Evolutionary conservation across 2,113 vertebrate genomes (phyloP).

Genomic region (Paramisgurnus dabryanus): DNA sequence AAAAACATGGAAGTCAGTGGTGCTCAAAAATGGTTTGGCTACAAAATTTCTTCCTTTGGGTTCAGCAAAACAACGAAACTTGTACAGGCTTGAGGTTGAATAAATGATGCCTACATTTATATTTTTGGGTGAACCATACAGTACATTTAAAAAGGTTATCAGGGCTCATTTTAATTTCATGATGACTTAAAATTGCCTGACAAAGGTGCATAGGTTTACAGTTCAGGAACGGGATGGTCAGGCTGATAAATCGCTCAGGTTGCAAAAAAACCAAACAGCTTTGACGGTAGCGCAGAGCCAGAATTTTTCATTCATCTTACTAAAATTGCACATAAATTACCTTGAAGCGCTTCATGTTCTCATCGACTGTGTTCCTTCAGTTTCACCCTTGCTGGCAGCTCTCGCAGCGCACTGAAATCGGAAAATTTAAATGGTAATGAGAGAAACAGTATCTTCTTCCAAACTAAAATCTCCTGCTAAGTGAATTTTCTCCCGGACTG

Average conservation of each 20-base stretch:
- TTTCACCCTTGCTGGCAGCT: conserved; percentile 49
- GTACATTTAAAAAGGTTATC: not conserved
- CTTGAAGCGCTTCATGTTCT: conserved; percentile 26
- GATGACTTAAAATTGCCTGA: conserved; percentile 21
- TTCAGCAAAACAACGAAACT: no score
- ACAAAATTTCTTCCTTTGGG: no score
- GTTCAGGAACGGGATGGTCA: conserved; percentile 31
- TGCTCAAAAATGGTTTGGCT: no score
- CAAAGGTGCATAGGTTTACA: conserved; percentile 40
- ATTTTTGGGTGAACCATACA: no score
- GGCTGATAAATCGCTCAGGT: conserved; percentile 37
- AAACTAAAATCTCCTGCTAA: conserved; percentile 35
- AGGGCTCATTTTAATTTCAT: not conserved
- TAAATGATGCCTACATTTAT: no score
- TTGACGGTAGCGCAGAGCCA: conserved; percentile 32
- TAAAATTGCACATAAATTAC: conserved; percentile 40
- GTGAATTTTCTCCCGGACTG: conserved; percentile 26
- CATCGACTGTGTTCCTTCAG: conserved; percentile 30
- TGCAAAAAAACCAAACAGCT: conserved; percentile 53
- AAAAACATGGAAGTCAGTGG: no score
- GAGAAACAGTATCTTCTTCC: conserved; percentile 24
- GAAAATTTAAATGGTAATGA: conserved; percentile 29
- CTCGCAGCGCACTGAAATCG: conserved; percentile 1
- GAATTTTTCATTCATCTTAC: conserved; percentile 36
- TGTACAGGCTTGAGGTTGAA: no score